These are phyloP conservation scores for Planiliza haematocheilus DNA, from an alignment of 2,113 vertebrate species.

Conservation along the genomic window DNA sequence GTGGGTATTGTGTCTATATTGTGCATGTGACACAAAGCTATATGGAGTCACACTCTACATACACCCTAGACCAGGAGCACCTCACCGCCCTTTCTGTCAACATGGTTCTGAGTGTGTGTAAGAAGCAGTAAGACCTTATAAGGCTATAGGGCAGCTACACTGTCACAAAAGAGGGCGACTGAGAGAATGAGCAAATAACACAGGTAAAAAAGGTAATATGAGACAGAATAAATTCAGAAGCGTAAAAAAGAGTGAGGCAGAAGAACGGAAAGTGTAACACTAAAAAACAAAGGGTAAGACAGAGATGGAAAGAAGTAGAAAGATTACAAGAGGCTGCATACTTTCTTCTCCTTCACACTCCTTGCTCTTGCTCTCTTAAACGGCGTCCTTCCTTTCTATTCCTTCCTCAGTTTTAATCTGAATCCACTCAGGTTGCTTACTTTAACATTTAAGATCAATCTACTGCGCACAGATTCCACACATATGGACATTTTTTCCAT, in stretches of 20 bases:
- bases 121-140: constrained; percentile 71
- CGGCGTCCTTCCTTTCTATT: no score
- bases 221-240: constrained; percentile 21
- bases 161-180: constrained; percentile 24
- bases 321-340: constrained; percentile 41
- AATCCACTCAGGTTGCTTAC: background rate
- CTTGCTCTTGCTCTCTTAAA: constrained; percentile 1
- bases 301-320: constrained; percentile 12
- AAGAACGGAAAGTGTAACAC: constrained; percentile 1
- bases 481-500: no score
- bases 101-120: constrained; percentile 29
- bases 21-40: constrained; percentile 46
- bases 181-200: background rate
- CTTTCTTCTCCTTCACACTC: constrained; percentile 42
- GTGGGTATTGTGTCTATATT: constrained; percentile 7
- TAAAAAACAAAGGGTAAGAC: constrained; percentile 1
- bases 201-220: constrained; percentile 13
- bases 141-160: constrained; percentile 50
- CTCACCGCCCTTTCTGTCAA: constrained; percentile 56
- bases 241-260: background rate
- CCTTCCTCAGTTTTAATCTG: background rate
- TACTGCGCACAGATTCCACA: no score
- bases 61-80: constrained; percentile 61
- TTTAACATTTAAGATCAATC: no score
- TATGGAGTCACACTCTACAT: constrained; percentile 66